phyloP scores from a whole-genome alignment of 1,140 invertebrate genomes.

The Aphis gossypii region DNA sequence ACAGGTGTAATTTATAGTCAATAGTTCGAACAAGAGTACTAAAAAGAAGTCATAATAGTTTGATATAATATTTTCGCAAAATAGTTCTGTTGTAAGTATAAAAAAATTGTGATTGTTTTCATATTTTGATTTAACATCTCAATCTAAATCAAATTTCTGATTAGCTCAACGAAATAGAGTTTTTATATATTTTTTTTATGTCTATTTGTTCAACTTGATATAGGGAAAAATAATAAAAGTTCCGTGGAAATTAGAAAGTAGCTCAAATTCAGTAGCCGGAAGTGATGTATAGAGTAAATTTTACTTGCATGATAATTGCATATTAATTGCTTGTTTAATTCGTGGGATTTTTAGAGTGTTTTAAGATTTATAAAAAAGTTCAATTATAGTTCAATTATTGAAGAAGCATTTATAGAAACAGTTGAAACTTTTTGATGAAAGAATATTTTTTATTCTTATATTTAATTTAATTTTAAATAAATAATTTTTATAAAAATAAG shows the following conservation, averaged over 20 bases:
- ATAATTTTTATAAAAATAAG: not conserved
- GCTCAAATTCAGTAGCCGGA: not conserved
- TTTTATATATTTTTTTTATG: not conserved
- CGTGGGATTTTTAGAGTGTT: not conserved
- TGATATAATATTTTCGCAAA: not conserved
- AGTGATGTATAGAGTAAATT: not conserved
- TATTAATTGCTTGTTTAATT: conserved; percentile 5
- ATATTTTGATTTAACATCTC: not conserved
- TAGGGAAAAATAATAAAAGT: not conserved
- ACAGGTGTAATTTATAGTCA: not conserved
- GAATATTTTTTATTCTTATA: not conserved
- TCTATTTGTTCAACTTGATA: not conserved
- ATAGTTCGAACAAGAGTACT: not conserved
- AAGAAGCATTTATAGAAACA: not conserved
- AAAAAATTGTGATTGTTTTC: not conserved
- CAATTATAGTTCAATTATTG: not conserved
- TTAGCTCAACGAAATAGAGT: not conserved
- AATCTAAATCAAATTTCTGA: not conserved
- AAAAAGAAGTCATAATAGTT: not conserved
- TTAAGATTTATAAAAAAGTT: not conserved
- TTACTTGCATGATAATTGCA: not conserved
- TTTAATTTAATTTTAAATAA: not conserved
- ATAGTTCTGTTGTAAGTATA: not conserved
- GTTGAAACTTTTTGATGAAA: not conserved
- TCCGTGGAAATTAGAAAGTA: not conserved